phyloP scores from a whole-genome alignment of 2,888 invertebrate species.

The Lycia hirtaria region DNA sequence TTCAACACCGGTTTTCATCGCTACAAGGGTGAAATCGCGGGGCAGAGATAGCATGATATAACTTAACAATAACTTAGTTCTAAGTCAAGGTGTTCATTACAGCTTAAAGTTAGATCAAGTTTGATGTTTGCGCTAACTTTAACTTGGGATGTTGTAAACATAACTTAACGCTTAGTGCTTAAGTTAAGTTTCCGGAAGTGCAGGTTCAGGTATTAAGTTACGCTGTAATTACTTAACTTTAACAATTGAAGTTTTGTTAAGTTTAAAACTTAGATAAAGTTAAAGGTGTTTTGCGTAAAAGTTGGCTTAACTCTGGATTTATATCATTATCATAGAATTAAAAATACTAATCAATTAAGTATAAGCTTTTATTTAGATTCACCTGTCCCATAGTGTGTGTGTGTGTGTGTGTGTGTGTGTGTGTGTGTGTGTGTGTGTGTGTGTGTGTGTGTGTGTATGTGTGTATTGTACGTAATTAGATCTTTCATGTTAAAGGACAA shows the following conservation, averaged over 20 bases:
- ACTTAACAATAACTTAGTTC: not conserved
- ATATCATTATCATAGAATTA: too few relatives aligned
- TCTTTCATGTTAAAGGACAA: too few relatives aligned
- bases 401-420: too few relatives aligned
- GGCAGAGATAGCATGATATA: not conserved
- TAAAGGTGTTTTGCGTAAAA: not conserved
- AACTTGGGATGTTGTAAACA: slow-evolving; percentile 3
- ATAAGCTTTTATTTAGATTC: too few relatives aligned
- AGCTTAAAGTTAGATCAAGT: not conserved
- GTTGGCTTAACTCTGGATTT: not conserved
- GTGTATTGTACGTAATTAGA: too few relatives aligned
- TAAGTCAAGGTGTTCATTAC: not conserved
- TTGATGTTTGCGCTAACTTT: slow-evolving; percentile 8
- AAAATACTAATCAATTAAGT: too few relatives aligned
- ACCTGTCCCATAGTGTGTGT: too few relatives aligned
- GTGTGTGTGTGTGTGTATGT: too few relatives aligned
- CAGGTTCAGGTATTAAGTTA: slow-evolving; percentile 7
- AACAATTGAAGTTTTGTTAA: slow-evolving; percentile 9
- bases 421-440: too few relatives aligned
- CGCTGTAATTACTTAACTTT: slow-evolving; percentile 14
- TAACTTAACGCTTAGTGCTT: slow-evolving; percentile 8
- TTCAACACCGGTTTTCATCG: too few relatives aligned
- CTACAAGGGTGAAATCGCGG: too few relatives aligned
- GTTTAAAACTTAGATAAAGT: not conserved
- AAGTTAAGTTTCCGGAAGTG: slow-evolving; percentile 7